A percentile compares a stretch with the other conserved stretches of the same genome.
Evolutionary conservation across 30 jellyfish, hydroid and myxozoan genomes (phyloP).

Genomic region (Morbakka virulenta): DNA sequence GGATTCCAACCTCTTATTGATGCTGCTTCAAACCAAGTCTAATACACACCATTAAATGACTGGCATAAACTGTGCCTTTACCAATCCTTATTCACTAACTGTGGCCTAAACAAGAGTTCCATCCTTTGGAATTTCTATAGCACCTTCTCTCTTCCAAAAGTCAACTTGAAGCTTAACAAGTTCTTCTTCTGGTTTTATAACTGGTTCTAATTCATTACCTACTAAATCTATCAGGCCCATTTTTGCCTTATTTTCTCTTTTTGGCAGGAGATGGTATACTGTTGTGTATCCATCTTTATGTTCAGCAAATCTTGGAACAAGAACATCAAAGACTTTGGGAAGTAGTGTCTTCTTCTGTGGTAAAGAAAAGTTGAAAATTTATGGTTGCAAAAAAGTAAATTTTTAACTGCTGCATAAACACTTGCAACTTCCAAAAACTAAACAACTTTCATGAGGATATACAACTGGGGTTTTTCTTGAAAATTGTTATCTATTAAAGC

Average conservation of each 20-base stretch:
- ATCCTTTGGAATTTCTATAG: neutral
- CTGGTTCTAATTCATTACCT: constrained; percentile 69
- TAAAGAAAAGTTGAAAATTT: too few species aligned
- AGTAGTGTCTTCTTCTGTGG: constrained; percentile 74
- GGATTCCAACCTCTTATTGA: too few species aligned
- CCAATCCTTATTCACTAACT: too few species aligned
- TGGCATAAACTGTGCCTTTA: too few species aligned
- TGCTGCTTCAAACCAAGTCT: too few species aligned
- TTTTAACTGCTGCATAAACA: too few species aligned
- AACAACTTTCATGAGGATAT: too few species aligned
- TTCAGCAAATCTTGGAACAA: constrained; percentile 66
- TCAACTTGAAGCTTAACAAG: constrained; percentile 43
- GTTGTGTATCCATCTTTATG: constrained; percentile 52
- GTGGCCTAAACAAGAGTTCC: constrained; percentile 53
- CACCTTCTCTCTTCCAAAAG: constrained; percentile 21
- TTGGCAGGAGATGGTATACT: constrained; percentile 72
- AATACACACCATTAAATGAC: too few species aligned
- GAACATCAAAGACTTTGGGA: constrained; percentile 77
- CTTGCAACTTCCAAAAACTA: too few species aligned
- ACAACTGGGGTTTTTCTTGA: too few species aligned
- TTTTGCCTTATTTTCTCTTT: constrained; percentile 30
- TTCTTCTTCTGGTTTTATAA: constrained; percentile 66
- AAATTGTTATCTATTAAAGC: too few species aligned
- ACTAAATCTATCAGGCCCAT: constrained; percentile 79
- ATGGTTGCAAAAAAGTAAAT: too few species aligned